Percentiles rank a stretch among this genome's conserved stretches.
These are phyloP conservation scores for Odobenus rosmarus DNA, from an alignment of 2,113 vertebrate species.

Conservation along the genomic window DNA sequence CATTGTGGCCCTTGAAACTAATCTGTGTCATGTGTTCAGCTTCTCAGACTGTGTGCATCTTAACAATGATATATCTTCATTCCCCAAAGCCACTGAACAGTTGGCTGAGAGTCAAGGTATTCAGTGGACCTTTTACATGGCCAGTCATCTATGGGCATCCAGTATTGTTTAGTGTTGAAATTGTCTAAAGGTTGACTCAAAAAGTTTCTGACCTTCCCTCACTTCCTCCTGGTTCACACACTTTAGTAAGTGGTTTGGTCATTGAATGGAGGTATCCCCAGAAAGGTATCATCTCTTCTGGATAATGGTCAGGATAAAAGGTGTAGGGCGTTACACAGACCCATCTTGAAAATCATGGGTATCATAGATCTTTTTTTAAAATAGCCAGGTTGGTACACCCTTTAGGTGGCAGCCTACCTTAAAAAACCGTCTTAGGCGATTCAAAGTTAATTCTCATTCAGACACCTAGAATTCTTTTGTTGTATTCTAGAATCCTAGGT, in stretches of 20 bases:
- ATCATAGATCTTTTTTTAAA: not conserved
- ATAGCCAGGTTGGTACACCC: not conserved
- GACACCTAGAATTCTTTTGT: not conserved
- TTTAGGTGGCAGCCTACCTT: not conserved
- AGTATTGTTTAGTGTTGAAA: not conserved
- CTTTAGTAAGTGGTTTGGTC: not conserved
- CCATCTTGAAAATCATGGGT: not conserved
- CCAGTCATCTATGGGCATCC: not conserved
- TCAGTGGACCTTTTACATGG: not conserved
- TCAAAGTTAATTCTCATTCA: conserved; percentile 2
- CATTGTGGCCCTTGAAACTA: not conserved
- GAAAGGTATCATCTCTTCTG: not conserved
- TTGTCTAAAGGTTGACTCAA: not conserved
- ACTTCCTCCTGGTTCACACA: not conserved
- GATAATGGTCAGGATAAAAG: not conserved
- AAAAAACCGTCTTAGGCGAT: not conserved
- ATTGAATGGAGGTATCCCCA: not conserved
- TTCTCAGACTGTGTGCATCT: not conserved
- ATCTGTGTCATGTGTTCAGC: not conserved
- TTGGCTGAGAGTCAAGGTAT: not conserved
- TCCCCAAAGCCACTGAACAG: not conserved
- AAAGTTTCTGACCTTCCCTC: not conserved
- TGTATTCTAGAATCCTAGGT: not conserved
- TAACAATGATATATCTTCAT: not conserved
- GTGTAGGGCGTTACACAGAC: not conserved